Conservation (phyloP, 2,797 vertebrate genomes). For the Scyliorhinus canicula region DNA sequence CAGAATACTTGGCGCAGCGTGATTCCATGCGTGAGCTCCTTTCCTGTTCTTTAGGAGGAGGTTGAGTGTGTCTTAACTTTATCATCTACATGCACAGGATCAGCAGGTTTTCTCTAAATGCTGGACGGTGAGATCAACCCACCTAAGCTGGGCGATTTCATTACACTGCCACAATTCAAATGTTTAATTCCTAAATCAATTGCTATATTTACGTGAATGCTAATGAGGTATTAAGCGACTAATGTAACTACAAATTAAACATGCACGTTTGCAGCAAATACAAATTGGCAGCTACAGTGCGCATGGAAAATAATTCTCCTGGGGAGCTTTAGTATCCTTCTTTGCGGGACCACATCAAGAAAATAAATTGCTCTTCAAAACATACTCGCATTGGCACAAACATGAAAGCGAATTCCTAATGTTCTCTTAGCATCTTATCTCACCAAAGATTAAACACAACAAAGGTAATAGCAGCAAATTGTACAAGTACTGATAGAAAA, state of each 20-base stretch:
- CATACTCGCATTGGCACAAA: too few relatives aligned
- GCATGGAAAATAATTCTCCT: neutral
- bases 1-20: neutral
- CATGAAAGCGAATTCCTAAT: neutral
- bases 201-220: neutral
- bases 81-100: neutral
- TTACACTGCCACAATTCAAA: neutral
- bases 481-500: constrained; percentile 25
- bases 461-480: neutral
- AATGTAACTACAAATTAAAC: neutral
- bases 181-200: neutral
- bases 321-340: neutral
- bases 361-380: neutral
- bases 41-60: neutral
- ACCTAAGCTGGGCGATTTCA: neutral
- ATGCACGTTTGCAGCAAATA: neutral
- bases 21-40: neutral
- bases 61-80: neutral
- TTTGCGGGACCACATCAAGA: neutral
- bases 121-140: neutral
- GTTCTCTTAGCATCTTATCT: neutral
- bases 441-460: neutral
- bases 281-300: neutral
- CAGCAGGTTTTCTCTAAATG: neutral
- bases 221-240: neutral